These are phyloP conservation scores for Catharus fuscescens DNA, from an alignment of 2,113 vertebrate species.

Conservation along the genomic window DNA sequence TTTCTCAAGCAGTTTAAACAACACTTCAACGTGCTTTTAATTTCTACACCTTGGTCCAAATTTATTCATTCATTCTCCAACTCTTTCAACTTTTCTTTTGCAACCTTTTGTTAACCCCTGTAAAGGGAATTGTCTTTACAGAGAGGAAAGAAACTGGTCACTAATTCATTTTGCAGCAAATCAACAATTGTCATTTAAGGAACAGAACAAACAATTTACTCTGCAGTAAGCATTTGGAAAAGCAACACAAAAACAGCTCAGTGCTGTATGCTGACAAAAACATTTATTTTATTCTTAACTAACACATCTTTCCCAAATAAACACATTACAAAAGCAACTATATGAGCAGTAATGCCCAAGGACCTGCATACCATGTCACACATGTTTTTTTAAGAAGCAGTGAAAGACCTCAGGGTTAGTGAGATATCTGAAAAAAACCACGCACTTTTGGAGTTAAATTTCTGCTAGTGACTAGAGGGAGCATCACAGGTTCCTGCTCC, in stretches of 20 bases:
- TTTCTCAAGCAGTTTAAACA: not conserved
- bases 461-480: not conserved
- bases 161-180: not conserved
- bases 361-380: not conserved
- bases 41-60: not conserved
- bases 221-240: not conserved
- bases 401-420: not conserved
- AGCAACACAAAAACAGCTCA: not conserved
- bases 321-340: not conserved
- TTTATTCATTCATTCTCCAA: not conserved
- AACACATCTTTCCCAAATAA: not conserved
- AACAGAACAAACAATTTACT: not conserved
- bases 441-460: not conserved
- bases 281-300: not conserved
- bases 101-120: not conserved
- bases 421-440: accelerated
- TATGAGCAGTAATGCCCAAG: not conserved
- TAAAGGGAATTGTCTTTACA: not conserved
- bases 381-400: not conserved
- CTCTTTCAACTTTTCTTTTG: not conserved
- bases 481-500: not conserved
- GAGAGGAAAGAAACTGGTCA: not conserved
- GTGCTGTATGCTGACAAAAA: not conserved
- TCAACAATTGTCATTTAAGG: not conserved
- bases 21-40: not conserved